These are phyloP conservation scores for Catostomus latipinnis DNA, from an alignment of 2,797 vertebrate species.

Conservation along the genomic window DNA sequence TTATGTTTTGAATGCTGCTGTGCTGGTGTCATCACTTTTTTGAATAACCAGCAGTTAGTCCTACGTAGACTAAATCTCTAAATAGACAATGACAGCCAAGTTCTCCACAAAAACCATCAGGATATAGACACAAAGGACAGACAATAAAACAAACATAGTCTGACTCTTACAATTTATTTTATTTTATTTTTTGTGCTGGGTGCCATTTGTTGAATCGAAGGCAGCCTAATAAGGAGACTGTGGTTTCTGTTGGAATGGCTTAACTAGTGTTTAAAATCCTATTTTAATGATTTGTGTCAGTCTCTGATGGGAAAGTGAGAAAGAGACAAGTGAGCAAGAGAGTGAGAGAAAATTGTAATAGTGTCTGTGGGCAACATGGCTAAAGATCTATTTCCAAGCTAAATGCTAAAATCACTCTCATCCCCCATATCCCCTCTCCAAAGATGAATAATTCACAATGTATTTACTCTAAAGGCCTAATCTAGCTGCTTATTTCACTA, in stretches of 20 bases:
- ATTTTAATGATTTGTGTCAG: constrained; percentile 33
- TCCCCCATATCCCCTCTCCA: constrained; percentile 4
- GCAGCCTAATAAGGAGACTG: constrained; percentile 69
- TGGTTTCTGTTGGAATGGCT: constrained; percentile 74
- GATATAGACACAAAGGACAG: constrained; percentile 61
- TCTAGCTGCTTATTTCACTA: not conserved
- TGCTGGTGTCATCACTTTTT: too few relatives aligned
- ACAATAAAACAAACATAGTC: constrained; percentile 75
- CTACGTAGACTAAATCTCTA: constrained; percentile 61
- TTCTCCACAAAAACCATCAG: constrained; percentile 28
- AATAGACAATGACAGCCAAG: constrained; percentile 50
- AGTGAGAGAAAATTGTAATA: constrained; percentile 55
- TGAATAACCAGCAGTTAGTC: constrained; percentile 36
- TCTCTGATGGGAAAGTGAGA: constrained; percentile 51
- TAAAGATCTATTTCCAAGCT: constrained; percentile 43
- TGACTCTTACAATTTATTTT: constrained; percentile 61
- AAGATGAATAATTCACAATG: constrained; percentile 37
- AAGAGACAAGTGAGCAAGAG: not conserved
- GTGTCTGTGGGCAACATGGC: constrained; percentile 53
- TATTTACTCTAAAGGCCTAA: constrained; percentile 12
- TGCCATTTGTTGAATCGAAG: constrained; percentile 57
- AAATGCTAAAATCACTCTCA: constrained; percentile 34
- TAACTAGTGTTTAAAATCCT: constrained; percentile 73
- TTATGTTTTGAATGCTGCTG: too few relatives aligned
- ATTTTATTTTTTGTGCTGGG: constrained; percentile 34